Evolutionary conservation across 2,113 vertebrate species (phyloP), one percentile per base, ranked within the genome.

Genomic region (Semnopithecus entellus): DNA sequence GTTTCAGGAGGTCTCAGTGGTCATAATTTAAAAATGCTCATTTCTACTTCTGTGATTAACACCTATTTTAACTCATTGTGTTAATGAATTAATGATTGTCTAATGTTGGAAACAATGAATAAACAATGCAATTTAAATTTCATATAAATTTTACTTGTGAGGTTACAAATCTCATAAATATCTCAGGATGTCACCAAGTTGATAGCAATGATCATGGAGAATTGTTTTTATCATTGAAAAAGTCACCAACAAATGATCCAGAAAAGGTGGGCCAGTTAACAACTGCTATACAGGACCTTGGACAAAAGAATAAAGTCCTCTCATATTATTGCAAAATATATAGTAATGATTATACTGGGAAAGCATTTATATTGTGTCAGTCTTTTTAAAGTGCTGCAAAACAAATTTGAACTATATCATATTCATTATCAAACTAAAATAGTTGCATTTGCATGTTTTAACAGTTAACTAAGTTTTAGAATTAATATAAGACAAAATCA

Each of bases 401-500:
- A 76, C 38, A 76, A 18, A 59, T 57, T 75, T 91, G 45, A 87
- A 13, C 80, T 91, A 59, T 2, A 64, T 5, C 20, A 7, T 55
- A 90, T 22, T 45, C 75, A 40, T 5, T 50, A 40, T 90, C 45
- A 48, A 66, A 85, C 61, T 55, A 64, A 81, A 75, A 64, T 25
- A 85, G 64, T 73, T 81, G 11, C 40, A 27, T 48, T 91, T 57
- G 55, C 32, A 57, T 94, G 38, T 48, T 85, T 72, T 52, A 90
- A 45, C 50, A 40, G 57, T 73, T 32, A 50, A 25, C 50, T 66
- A 27, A 66, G 75, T 64, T 89, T 89, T 84, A 70, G 73, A 85
- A 79, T 85, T 96, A 70, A 78, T 83, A 86, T 90, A 84, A 52
- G 22, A 70, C 27, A 84, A 90, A 80, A 40, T 72, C 43, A 91